A percentile compares a stretch with the other conserved stretches of the same genome.
Evolutionary conservation across 2,113 vertebrate species (phyloP).

Genomic region (Rhynchomys soricoides): DNA sequence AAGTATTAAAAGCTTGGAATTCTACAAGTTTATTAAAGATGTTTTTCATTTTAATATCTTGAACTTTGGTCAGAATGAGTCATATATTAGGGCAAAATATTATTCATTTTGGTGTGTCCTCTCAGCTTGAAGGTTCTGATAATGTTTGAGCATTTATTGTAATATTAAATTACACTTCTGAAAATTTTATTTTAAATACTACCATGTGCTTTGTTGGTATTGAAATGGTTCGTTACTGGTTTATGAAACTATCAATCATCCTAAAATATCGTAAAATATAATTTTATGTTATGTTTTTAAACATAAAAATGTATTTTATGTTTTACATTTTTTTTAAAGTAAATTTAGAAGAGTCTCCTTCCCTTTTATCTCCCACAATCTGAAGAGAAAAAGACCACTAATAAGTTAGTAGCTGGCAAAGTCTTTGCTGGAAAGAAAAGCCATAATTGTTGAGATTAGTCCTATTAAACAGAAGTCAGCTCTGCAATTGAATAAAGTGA

Average conservation of each 20-base stretch:
- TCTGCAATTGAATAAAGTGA: background rate
- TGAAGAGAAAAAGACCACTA: background rate
- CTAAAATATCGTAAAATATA: no score
- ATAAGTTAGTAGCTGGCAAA: background rate
- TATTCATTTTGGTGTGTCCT: background rate
- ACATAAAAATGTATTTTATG: background rate
- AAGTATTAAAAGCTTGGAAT: slow-evolving; percentile 56
- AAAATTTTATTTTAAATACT: slow-evolving; percentile 4
- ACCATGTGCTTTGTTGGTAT: background rate
- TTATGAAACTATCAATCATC: background rate
- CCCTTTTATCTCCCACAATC: background rate
- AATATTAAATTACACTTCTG: slow-evolving; percentile 18
- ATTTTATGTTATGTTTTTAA: no score
- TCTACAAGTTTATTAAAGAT: background rate
- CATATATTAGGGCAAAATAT: background rate
- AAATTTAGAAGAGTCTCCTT: background rate
- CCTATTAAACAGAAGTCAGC: background rate
- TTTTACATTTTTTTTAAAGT: background rate
- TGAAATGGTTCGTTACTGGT: background rate
- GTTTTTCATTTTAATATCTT: slow-evolving; percentile 32
- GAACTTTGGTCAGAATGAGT: slow-evolving; percentile 38
- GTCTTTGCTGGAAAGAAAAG: background rate
- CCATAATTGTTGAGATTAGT: background rate
- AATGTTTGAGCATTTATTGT: slow-evolving; percentile 33
- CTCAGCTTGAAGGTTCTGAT: slow-evolving; percentile 47